Evolutionary conservation across 2,888 invertebrate genomes (phyloP), one percentile per base, ranked within the genome.

Genomic region (Polyommatus icarus): DNA sequence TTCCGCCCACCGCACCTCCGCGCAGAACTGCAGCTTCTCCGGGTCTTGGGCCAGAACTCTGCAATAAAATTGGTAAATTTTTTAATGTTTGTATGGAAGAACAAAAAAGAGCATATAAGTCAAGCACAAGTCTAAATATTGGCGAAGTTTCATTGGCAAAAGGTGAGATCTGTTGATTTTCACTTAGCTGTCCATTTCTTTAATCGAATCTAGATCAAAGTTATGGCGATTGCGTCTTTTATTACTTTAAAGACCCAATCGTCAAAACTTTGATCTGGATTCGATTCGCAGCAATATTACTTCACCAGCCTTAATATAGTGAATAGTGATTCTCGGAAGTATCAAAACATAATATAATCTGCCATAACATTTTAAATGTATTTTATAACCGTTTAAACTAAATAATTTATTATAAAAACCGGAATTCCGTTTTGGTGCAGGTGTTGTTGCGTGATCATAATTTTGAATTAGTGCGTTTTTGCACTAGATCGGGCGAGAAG

Each of bases 11-110:
- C 96, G 91, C 78, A 98, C 95, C 83, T 98, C 98, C 0, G 97
- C 96, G 36, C 96, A 95, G 88, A 98, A 98, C 89, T 98, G 98
- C 40, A 98, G 90, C 79, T 95, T 93, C 82, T 96, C 96, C 0
- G 96, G 94, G 86, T 97, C 97, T 84, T 96, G 96, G 0, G 97
- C 96, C 57, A 97, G 83, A 76, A 97, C 95, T 79, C 97, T 97
- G 88, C 0, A 82, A 80, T 71, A 57, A 71, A 57, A 36, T 7
- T 7, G 36, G 32, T 76, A 57, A n/a, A 72, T 67, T 54, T 10
- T 10, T 36, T 40, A 32, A 72, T 7, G 7, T 6, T 32, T 8
- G 3, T 32, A 40, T 40, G 4, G 72, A n/a, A 18, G 18, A 59
- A 15, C 6, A 0, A 36, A 7, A 7, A 7, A 40, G 8, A 40